Evolutionary conservation across 2,888 invertebrate genomes (phyloP), one percentile per base, ranked within the genome.

Genomic region (Drosophila nr. fundita): DNA sequence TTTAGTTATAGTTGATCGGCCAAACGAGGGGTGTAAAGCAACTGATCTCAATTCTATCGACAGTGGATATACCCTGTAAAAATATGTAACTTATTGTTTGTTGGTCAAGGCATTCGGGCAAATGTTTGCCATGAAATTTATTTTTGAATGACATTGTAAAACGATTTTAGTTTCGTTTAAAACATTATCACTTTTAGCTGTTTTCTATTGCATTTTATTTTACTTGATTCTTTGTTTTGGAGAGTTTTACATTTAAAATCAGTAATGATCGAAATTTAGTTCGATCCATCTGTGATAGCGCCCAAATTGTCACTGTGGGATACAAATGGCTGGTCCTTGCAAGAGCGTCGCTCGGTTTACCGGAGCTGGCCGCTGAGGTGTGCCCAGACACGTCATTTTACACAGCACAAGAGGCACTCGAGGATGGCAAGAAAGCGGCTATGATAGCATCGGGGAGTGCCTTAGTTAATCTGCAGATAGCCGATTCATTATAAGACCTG

Each of bases 321-420:
- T 50, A 1, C 32, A 1, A 58, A 68, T 8, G 67, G 60, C 8
- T 87, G 85, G 78, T 36, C 79, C 24, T 18, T 40, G 6, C 53
- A 73, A 0, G 68, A 68, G 49, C 64, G 55, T 2, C 64, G 67
- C 0, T 8, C 42, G 24, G 80, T 91, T 7, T 82, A 82, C 29
- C 80, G 91, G 5, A 85, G 82, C 54, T 90, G 90, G 91, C 90
- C 83, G 0, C 63, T 80, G 32, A 73, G 63, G 11, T 83, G 75
- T 18, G 48, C 76, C 4, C 52, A 60, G 5, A 71, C 59, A 4
- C 72, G 87, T 2, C 53, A 69, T 32, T 68, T 80, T 6, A 40
- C 24, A 24, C 24, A 24, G 24, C 24, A 24, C 53, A 61, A 11
- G 55, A 30, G 0, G 83, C 87, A 2, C 49, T 89, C 7, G 8